Percentiles rank a stretch among this genome's conserved stretches.
These are phyloP conservation scores for Ostrea denselamellosa DNA, from an alignment of 1,140 invertebrate genomes.

Conservation along the genomic window DNA sequence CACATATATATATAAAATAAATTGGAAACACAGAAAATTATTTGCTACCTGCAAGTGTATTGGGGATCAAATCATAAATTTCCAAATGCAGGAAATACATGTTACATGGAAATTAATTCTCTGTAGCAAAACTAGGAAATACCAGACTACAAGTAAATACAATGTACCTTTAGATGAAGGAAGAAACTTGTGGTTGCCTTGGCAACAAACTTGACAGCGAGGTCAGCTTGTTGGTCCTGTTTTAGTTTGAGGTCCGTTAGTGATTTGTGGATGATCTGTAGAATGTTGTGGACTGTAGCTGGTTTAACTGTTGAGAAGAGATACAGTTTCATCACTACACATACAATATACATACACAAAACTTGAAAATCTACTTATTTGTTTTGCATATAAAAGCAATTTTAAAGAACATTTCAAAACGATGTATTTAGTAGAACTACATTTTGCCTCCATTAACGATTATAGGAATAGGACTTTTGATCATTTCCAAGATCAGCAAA, in stretches of 20 bases:
- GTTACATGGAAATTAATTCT: too few relatives aligned
- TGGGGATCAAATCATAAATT: too few relatives aligned
- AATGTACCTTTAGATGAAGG: constrained; percentile 64
- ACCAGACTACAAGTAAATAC: background rate
- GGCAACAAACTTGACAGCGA: constrained; percentile 71
- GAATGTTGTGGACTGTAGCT: constrained; percentile 56
- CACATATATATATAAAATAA: too few relatives aligned
- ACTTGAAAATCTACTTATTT: background rate
- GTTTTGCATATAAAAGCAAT: too few relatives aligned
- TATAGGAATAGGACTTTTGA: too few relatives aligned
- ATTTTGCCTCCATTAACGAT: too few relatives aligned
- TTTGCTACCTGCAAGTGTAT: too few relatives aligned
- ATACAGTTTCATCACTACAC: background rate
- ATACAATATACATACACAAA: background rate
- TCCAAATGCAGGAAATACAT: too few relatives aligned
- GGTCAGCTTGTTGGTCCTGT: constrained; percentile 49
- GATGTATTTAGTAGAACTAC: too few relatives aligned
- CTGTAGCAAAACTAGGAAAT: background rate
- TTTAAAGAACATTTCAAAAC: too few relatives aligned
- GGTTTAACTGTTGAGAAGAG: background rate
- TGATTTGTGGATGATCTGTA: constrained; percentile 54
- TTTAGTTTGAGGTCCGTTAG: constrained; percentile 47
- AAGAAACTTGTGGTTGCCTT: constrained; percentile 71
- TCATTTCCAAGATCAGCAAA: too few relatives aligned
- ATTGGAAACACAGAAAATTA: too few relatives aligned